Conservation (phyloP, 64 coral and sea anemone species). For the Astreopora myriophthalma region DNA sequence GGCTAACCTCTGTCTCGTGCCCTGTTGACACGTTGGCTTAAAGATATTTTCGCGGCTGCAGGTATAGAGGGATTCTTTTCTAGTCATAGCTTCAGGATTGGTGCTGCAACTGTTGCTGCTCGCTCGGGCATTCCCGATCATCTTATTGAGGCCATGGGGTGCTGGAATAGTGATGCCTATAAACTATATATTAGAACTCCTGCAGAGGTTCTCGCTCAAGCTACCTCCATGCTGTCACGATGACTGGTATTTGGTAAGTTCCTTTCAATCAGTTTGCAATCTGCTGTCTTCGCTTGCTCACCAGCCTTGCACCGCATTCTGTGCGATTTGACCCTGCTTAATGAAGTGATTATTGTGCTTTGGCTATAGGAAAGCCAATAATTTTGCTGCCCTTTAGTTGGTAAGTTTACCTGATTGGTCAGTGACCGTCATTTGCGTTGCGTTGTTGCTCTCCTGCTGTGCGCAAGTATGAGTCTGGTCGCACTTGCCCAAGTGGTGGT, state of each 20-base stretch:
- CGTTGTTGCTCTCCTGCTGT: no score
- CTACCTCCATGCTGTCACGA: neutral
- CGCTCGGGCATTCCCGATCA: neutral
- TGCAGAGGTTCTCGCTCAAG: neutral
- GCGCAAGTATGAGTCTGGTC: no score
- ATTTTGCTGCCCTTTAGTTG: no score
- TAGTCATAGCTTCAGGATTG: constrained; percentile 18
- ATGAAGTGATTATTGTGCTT: no score
- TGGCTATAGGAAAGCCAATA: no score
- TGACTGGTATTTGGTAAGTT: no score
- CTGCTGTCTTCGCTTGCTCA: no score
- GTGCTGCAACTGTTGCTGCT: neutral
- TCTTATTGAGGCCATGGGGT: neutral
- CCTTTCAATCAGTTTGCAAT: no score
- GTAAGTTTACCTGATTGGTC: neutral
- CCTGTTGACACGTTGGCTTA: neutral
- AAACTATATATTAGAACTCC: neutral
- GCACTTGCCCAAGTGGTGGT: no score
- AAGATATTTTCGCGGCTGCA: neutral
- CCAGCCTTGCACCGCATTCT: no score
- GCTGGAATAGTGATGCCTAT: constrained; percentile 1
- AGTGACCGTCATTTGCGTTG: neutral
- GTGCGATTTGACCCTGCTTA: no score
- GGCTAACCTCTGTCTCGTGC: neutral
- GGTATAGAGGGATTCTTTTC: constrained; percentile 9